These are phyloP conservation scores for Anniella stebbinsi DNA, from an alignment of 2,797 vertebrate species.

Conservation along the genomic window DNA sequence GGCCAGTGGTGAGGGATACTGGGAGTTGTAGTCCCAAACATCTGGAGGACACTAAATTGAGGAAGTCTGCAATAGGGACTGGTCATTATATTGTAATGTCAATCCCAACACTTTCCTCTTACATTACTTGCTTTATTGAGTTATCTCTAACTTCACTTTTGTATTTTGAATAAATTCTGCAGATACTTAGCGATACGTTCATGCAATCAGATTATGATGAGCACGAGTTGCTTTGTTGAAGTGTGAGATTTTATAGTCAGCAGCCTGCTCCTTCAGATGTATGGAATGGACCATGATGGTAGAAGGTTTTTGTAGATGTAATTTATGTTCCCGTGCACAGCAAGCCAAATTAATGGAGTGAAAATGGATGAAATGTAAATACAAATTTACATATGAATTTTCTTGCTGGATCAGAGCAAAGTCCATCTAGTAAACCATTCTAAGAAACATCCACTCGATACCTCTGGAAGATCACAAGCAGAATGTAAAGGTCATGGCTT, in stretches of 20 bases:
- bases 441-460: too few relatives aligned
- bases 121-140: not conserved
- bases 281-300: not conserved
- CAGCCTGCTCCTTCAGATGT: not conserved
- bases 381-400: not conserved
- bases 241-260: not conserved
- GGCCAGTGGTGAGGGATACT: too few relatives aligned
- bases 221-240: not conserved
- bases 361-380: not conserved
- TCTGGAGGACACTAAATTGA: too few relatives aligned
- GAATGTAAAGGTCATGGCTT: too few relatives aligned
- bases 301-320: not conserved
- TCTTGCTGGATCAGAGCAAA: not conserved
- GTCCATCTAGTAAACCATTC: not conserved
- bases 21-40: too few relatives aligned
- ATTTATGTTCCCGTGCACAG: not conserved
- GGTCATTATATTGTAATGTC: not conserved
- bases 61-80: not conserved
- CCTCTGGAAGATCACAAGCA: too few relatives aligned
- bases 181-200: not conserved
- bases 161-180: not conserved
- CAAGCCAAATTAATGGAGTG: not conserved
- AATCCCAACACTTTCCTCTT: not conserved
- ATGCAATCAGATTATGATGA: not conserved
- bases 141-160: not conserved